Percentiles rank a stretch among this genome's conserved stretches.
These are phyloP conservation scores for Actinopyga echinites DNA, from an alignment of 53 echinoderm and acorn worm genomes.

Conservation along the genomic window DNA sequence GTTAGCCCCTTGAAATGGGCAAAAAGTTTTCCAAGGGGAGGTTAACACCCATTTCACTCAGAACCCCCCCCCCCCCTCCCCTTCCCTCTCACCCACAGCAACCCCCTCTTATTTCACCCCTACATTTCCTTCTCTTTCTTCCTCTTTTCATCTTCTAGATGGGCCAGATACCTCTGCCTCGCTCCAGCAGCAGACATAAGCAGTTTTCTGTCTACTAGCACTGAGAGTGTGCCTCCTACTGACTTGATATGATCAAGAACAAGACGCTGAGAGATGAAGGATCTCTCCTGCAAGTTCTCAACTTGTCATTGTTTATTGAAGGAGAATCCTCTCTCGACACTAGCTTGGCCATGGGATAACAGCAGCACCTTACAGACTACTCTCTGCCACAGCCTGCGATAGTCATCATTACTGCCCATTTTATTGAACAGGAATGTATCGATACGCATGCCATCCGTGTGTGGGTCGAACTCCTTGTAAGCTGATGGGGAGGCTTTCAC, in stretches of 20 bases:
- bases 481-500: conserved; percentile 14
- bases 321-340: conserved; percentile 55
- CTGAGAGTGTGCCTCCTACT: not conserved
- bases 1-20: not conserved
- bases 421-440: conserved; percentile 26
- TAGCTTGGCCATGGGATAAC: conserved; percentile 60
- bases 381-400: conserved; percentile 39
- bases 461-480: conserved; percentile 41
- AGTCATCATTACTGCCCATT: conserved; percentile 42
- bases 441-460: conserved; percentile 13
- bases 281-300: conserved; percentile 1
- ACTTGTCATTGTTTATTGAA: conserved; percentile 29
- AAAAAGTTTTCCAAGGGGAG: too few relatives aligned
- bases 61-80: too few relatives aligned
- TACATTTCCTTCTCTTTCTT: conserved; percentile 24
- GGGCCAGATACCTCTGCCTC: conserved; percentile 40
- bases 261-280: not conserved
- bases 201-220: not conserved
- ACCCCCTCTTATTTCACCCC: conserved; percentile 1
- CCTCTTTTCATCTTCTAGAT: conserved; percentile 35
- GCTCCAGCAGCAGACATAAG: conserved; percentile 41
- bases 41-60: too few relatives aligned
- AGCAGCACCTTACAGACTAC: conserved; percentile 45
- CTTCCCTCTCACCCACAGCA: conserved; percentile 24
- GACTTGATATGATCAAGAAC: not conserved